Base-by-base conservation (phyloP, 2,888 invertebrate species). In the Brenthis daphne region DNA sequence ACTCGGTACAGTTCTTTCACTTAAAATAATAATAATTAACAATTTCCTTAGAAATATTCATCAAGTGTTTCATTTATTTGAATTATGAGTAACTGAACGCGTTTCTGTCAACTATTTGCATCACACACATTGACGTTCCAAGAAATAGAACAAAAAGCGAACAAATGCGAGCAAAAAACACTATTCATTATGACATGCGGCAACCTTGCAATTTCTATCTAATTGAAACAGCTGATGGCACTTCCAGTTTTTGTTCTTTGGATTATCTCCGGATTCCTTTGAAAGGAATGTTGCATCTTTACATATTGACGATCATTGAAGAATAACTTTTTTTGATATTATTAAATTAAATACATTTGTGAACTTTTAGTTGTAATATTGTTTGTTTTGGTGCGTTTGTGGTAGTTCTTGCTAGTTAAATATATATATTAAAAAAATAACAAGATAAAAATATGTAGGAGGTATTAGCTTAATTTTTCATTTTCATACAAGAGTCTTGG, bases 191-290 rank as follows among this genome's bases (percentile, higher is more conserved):
- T 58, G 43, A 54, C 29, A 24, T n/a, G 12, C 20, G 53, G 53
- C 53, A 53, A 58, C 43, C n/a, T 65, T 65, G 57, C 65, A 57
- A 51, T 47, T 51, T 43, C 57, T 57, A 53, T 53, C 12, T 53
- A 65, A 65, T 50, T 65, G 53, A 53, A 63, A 53, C 51, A 63
- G 51, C 53, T 63, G 63, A 63, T 37, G 37, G 53, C 50, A 61
- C 50, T 29, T 51, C n/a, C 13, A 37, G 61, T 53, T 61, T 61
- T 51, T 61, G 51, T 61, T 50, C 61, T 53, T 12, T 51, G 37
- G 51, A 61, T 61, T 61, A 63, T 53, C 61, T 33, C 16, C 61
- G 33, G 51, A 53, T 53, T 16, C 37, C 63, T 43, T 54, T 37
- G 37, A 43, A 33, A 24, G 60, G 60, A 60, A 60, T 60, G 60